phyloP scores from a whole-genome alignment of 2,888 invertebrate species.

The Lasioglossum morio region DNA sequence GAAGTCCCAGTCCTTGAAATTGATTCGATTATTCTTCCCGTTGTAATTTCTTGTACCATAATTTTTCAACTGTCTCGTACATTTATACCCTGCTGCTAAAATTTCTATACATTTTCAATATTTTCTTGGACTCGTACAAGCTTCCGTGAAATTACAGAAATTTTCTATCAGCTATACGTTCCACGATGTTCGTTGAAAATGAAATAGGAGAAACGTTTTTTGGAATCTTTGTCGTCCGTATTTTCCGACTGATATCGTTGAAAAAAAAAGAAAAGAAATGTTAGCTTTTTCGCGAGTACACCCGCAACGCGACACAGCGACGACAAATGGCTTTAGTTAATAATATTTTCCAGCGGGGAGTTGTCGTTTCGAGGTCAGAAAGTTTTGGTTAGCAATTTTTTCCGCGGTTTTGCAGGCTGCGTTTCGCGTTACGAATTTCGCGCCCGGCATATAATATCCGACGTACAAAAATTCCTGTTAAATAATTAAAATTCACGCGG shows the following conservation, averaged over 20 bases:
- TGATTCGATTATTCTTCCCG: not conserved
- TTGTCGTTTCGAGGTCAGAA: not conserved
- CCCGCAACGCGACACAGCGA: not conserved
- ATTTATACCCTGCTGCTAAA: not conserved
- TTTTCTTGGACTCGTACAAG: not conserved
- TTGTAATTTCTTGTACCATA: not conserved
- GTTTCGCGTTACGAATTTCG: conserved; percentile 16
- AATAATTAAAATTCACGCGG: conserved; percentile 57
- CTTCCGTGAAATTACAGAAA: too few species aligned
- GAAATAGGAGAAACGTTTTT: not conserved
- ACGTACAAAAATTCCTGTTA: conserved; percentile 43
- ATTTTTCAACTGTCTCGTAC: not conserved
- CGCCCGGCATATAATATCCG: conserved; percentile 25
- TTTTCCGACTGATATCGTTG: not conserved
- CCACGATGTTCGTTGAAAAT: not conserved
- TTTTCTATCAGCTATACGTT: not conserved
- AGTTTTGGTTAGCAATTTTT: conserved; percentile 10
- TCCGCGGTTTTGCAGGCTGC: not conserved
- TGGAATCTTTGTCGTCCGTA: not conserved
- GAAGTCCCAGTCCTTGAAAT: not conserved
- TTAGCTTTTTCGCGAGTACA: not conserved
- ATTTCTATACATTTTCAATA: not conserved
- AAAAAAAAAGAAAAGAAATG: not conserved
- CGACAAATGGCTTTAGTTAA: not conserved
- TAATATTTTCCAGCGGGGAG: not conserved